These are phyloP conservation scores for Manacus vitellinus DNA, from an alignment of 2,113 vertebrate genomes.

Conservation along the genomic window DNA sequence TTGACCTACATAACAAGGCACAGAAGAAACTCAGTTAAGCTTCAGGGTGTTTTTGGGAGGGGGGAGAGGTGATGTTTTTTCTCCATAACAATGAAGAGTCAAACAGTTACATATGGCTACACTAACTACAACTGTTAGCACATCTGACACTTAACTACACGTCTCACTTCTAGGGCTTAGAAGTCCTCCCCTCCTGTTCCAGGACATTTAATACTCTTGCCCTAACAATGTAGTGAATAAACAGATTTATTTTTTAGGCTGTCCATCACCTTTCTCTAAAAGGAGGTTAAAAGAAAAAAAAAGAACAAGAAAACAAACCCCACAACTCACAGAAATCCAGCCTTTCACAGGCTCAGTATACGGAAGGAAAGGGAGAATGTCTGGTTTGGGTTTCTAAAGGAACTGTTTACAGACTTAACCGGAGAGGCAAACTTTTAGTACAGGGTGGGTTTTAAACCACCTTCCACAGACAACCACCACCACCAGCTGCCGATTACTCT, in stretches of 20 bases:
- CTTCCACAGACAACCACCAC: background rate
- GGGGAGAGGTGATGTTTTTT: background rate
- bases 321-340: background rate
- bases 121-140: background rate
- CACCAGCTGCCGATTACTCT: fast-evolving
- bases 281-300: background rate
- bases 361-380: background rate
- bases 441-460: fast-evolving
- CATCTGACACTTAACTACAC: background rate
- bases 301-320: too few species aligned
- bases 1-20: constrained; percentile 53
- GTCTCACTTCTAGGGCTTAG: background rate
- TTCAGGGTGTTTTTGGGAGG: background rate
- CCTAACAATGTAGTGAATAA: background rate
- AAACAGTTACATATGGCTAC: background rate
- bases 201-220: background rate
- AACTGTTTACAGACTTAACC: background rate
- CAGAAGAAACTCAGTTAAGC: constrained; percentile 37
- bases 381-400: background rate
- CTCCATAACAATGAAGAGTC: background rate
- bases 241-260: background rate
- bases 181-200: background rate
- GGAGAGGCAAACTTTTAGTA: background rate
- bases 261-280: background rate
- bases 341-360: background rate